phyloP scores from a whole-genome alignment of 2,888 invertebrate species.

The Actias luna region DNA sequence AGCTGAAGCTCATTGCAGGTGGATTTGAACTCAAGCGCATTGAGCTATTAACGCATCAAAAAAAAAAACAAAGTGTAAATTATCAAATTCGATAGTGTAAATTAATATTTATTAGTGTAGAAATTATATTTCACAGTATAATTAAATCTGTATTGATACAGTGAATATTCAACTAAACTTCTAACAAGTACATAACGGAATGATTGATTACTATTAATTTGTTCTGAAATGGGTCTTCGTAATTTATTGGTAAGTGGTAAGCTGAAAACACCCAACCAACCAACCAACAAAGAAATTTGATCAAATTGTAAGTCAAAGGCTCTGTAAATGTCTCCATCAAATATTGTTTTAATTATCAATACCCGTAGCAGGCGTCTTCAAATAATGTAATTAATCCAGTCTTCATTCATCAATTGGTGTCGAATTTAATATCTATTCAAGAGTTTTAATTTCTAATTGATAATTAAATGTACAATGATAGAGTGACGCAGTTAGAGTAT shows the following conservation, averaged over 20 bases:
- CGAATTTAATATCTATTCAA: conserved; percentile 52
- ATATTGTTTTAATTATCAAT: conserved; percentile 51
- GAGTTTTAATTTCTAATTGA: conserved; percentile 65
- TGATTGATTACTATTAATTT: conserved; percentile 36
- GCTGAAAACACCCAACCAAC: conserved; percentile 26
- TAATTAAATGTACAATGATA: conserved; percentile 54
- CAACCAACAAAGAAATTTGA: conserved; percentile 43
- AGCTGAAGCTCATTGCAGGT: too few species aligned
- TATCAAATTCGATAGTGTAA: background rate
- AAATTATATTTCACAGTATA: background rate
- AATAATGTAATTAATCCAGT: conserved; percentile 56
- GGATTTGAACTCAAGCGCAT: too few species aligned
- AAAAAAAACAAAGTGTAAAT: background rate
- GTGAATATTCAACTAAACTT: conserved; percentile 14
- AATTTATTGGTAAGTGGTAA: conserved; percentile 33
- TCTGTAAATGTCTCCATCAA: conserved; percentile 38
- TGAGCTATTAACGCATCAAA: too few species aligned
- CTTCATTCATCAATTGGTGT: conserved; percentile 54
- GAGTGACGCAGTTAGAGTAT: conserved; percentile 21
- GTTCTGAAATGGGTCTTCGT: conserved; percentile 27
- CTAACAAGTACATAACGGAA: conserved; percentile 24
- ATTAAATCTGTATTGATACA: conserved; percentile 10
- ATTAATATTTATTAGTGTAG: background rate
- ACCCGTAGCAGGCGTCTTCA: conserved; percentile 34
- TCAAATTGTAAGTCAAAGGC: conserved; percentile 41